Evolutionary conservation across 2,888 invertebrate genomes (phyloP), one percentile per base, ranked within the genome.

Genomic region (Tiliacea citrago): DNA sequence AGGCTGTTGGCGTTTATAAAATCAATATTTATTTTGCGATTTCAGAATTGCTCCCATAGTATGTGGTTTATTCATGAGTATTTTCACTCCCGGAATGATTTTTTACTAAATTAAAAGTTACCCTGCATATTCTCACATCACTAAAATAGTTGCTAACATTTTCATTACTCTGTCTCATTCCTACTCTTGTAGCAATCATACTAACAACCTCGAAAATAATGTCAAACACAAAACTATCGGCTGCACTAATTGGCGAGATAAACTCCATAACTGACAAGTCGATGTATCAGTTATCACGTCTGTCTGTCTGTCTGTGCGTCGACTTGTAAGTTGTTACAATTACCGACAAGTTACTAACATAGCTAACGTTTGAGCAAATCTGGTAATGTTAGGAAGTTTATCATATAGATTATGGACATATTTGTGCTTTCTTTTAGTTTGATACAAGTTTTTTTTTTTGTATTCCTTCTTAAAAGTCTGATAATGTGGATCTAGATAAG

Each of bases 211-310:
- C 24, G n/a, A 57, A 45, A n/a, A 42, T 13, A n/a, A 57, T 24
- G 47, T n/a, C 29, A 24, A 57, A 55, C 55, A 75, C 68, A 79
- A 24, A 79, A 79, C 49, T 79, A 71, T 71, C 42, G 24, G 53
- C 42, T 10, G 21, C 71, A 18, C 42, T 77, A 79, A 77, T 77
- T 77, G 72, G 35, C 24, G 61, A 24, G 62, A 79, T 78, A 61
- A 70, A 77, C 76, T 62, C 18, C 24, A 62, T 62, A 62, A 74
- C 24, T n/a, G 47, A 45, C 71, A 24, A 53, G 71, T 21, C 24
- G 55, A 62, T 42, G 79, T 70, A 45, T 71, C 66, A n/a, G 66
- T 65, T 47, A 47, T 65, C 71, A 51, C 62, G 71, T 51, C 35
- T 68, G 53, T n/a, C 51, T 68, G 53, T n/a, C 51, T 47, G 58